Conservation (phyloP, 2,797 vertebrate species). For the Balearica regulorum region DNA sequence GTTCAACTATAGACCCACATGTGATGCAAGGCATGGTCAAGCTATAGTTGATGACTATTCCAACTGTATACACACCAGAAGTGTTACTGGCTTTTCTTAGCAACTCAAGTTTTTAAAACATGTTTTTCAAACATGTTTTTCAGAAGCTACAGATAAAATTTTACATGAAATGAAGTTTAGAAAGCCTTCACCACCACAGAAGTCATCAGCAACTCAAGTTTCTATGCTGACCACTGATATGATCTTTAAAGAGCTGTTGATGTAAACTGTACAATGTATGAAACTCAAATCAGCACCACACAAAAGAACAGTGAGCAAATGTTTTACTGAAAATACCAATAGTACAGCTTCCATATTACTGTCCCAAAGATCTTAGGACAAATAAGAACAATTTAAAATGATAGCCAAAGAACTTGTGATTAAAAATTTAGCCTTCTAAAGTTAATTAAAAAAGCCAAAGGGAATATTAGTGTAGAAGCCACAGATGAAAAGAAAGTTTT, state of each 20-base stretch:
- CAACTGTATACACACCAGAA: not conserved
- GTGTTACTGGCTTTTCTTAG: not conserved
- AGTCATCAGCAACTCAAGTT: not conserved
- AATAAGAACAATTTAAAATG: not conserved
- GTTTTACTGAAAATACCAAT: not conserved
- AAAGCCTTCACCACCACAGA: not conserved
- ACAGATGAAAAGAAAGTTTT: slow-evolving; percentile 2
- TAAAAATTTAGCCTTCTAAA: not conserved
- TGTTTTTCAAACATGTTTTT: not conserved
- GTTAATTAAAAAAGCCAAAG: slow-evolving; percentile 30
- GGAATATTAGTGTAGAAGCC: not conserved
- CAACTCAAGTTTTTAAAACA: not conserved
- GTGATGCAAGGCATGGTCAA: not conserved
- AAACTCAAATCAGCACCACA: not conserved
- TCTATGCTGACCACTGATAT: not conserved
- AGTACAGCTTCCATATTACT: not conserved
- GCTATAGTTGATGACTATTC: not conserved
- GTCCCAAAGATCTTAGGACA: not conserved
- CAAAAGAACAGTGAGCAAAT: not conserved
- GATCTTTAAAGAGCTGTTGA: not conserved
- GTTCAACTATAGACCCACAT: not conserved
- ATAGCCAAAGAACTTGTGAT: not conserved
- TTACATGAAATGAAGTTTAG: not conserved
- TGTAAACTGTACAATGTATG: not conserved
- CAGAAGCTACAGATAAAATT: not conserved